Base-by-base conservation (phyloP, 2,113 vertebrate genomes). In the Seriola quinqueradiata region DNA sequence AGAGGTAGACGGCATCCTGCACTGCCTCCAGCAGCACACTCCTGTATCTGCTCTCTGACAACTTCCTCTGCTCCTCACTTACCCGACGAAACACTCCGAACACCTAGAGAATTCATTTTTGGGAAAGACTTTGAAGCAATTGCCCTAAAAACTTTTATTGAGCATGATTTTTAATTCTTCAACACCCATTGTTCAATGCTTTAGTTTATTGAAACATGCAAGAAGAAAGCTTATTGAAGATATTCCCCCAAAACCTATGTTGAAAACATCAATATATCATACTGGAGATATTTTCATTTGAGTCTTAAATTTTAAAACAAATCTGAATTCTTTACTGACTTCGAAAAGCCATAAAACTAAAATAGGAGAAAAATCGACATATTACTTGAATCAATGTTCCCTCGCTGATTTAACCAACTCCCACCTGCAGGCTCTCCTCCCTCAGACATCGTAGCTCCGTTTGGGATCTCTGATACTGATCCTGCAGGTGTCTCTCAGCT, bases 381-480 rank as follows among this genome's bases (percentile, higher is more conserved):
- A 38, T 38, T 38, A 38, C 6, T 38, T 42, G 40, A 42, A 42
- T 70, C 25, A 23, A 0, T 5, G 12, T 46, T 34, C 16, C 58
- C 13, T 70, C 17, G 54, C 3, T 16, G 36, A 32, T 12, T 4
- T 9, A 68, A 14, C 36, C 59, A 23, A 17, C 25, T 21, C 44
- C 88, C 40, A 97, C 97, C 96, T 96, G 93, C 46, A 97, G 89
- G 38, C 95, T 92, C 75, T 96, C 96, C 32, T 94, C 91, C 77
- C 94, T 95, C 75, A 89, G 90, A 70, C 89, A 77, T 32, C 86
- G 84, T 48, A 95, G 58, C 89, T 96, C 95, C 52, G 76, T 80
- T 8, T 72, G 86, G 21, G 96, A 95, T 12, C 82, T 69, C 50
- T 76, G 72, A 70, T 95, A 85, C 55, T 95, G 88, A 1, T 91